Percentiles rank a stretch among this genome's conserved stretches.
Conservation (phyloP, 2,797 vertebrate genomes). For the Falco biarmicus region DNA sequence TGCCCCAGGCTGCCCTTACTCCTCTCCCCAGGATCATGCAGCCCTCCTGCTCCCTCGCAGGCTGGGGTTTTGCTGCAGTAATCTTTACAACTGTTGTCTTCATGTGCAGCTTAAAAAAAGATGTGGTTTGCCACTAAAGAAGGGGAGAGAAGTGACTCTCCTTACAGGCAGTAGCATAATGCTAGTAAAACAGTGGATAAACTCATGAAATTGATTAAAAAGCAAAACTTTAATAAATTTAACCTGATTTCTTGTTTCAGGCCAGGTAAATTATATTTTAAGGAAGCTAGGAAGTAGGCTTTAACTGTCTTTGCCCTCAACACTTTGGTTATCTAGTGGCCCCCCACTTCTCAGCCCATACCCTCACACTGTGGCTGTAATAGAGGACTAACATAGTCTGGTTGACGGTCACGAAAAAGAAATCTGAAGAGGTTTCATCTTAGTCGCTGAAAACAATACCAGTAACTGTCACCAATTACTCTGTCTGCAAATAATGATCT, state of each 20-base stretch:
- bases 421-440: background rate
- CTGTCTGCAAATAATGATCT: background rate
- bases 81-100: accelerated
- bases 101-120: background rate
- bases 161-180: background rate
- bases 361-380: accelerated
- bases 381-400: too few species aligned
- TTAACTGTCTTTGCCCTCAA: background rate
- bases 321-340: background rate
- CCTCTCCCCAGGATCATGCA: too few species aligned
- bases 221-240: background rate
- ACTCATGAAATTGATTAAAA: background rate
- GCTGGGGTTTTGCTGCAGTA: too few species aligned
- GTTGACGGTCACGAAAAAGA: background rate
- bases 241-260: background rate
- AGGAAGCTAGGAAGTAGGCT: background rate
- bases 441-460: background rate
- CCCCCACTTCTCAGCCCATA: too few species aligned
- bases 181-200: background rate
- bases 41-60: too few species aligned
- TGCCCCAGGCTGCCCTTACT: too few species aligned
- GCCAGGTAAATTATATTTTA: background rate
- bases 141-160: background rate
- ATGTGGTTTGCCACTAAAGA: background rate
- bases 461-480: background rate